A percentile compares a stretch with the other conserved stretches of the same genome.
Evolutionary conservation across 2,113 vertebrate genomes (phyloP).

Genomic region (Terrapene triunguis): DNA sequence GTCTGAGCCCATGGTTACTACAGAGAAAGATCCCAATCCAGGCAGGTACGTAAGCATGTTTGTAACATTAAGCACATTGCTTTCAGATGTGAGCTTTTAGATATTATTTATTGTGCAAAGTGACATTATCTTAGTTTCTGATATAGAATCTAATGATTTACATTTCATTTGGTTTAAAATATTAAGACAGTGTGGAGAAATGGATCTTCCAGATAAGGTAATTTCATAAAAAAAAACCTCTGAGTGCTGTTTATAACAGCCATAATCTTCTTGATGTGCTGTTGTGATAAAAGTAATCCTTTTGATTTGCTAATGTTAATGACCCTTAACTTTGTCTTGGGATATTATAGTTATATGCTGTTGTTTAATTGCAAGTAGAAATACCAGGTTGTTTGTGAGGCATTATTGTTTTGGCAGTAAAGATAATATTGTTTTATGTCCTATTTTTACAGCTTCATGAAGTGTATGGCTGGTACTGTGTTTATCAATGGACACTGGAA

Average conservation of each 20-base stretch:
- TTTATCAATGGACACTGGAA: neutral
- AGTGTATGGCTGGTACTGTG: fast-evolving
- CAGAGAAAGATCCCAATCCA: neutral
- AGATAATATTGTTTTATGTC: neutral
- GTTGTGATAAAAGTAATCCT: neutral
- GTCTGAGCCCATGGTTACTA: neutral
- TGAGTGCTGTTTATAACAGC: neutral
- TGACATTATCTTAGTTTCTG: neutral
- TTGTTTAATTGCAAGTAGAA: conserved; percentile 7
- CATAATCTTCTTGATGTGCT: neutral
- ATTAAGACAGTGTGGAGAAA: neutral
- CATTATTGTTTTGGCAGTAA: neutral
- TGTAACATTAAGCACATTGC: neutral
- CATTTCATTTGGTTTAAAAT: neutral
- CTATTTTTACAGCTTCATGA: neutral
- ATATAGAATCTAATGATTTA: neutral
- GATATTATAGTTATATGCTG: neutral
- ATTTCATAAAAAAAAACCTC: neutral
- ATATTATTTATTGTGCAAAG: neutral
- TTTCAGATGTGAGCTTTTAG: neutral
- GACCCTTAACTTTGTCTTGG: conserved; percentile 3
- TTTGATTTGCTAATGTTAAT: neutral
- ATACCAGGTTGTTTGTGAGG: neutral
- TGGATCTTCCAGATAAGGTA: neutral
- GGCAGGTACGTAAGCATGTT: neutral